These are phyloP conservation scores for Acanthacorydalis orientalis DNA, from an alignment of 2,888 invertebrate genomes.

Conservation along the genomic window DNA sequence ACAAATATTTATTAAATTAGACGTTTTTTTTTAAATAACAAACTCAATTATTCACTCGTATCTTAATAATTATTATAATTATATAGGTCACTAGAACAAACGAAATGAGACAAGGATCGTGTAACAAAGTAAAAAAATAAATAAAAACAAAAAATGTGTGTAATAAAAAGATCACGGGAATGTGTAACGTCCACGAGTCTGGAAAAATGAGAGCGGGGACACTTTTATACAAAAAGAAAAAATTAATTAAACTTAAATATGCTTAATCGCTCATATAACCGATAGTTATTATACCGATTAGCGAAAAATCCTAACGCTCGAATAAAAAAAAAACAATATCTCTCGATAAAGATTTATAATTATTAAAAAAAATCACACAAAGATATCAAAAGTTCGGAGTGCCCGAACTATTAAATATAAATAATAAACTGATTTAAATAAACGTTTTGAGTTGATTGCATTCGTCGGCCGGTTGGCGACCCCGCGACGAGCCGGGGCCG, in stretches of 20 bases:
- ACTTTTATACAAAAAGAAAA: neutral
- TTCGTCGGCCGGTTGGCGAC: neutral
- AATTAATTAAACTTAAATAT: neutral
- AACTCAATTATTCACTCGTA: conserved; percentile 3
- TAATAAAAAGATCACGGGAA: neutral
- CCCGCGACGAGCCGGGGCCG: too few species aligned
- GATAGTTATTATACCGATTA: neutral
- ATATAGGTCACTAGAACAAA: conserved; percentile 1
- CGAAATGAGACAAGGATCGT: neutral
- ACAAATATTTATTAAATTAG: conserved; percentile 5
- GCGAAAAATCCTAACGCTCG: neutral
- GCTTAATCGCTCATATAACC: neutral
- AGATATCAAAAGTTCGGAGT: conserved; percentile 4
- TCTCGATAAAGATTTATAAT: conserved; percentile 2
- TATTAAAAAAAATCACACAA: conserved; percentile 4
- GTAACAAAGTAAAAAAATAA: conserved; percentile 1
- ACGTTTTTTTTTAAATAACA: conserved; percentile 6
- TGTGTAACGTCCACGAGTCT: neutral
- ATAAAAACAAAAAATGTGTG: neutral
- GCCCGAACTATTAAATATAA: neutral
- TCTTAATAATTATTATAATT: neutral
- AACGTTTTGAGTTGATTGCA: neutral
- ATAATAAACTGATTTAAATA: conserved; percentile 1
- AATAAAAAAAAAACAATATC: conserved; percentile 3
- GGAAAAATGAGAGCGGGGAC: neutral